Base-by-base conservation (phyloP, 2,888 invertebrate genomes). In the Rhagonycha fulva region DNA sequence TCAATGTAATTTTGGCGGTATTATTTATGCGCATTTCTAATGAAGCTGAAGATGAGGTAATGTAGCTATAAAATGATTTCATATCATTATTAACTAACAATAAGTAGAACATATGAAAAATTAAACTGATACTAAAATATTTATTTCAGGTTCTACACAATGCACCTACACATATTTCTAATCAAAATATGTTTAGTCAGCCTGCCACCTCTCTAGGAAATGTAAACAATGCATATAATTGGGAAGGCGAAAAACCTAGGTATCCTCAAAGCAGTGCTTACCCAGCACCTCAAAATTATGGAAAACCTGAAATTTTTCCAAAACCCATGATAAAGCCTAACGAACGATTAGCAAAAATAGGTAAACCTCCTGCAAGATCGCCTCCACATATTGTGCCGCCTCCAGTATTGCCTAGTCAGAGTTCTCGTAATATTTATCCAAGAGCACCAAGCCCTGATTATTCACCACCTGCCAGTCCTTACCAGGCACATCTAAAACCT, bases 401-500 rank as follows among this genome's bases (percentile, higher is more conserved):
- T 14, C 72, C 72, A 9, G 14, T 12, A 24, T 14, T 47, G 10
- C 60, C 63, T 3, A 5, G 19, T 12, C 19, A 26, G 7, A n/a
- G 24, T 47, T 61, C 66, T 60, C n/a, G 7, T 2, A 47, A 32
- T 12, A 10, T 68, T 68, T 63, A 60, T 63, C 76, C 76, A 11
- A 30, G 69, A 10, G 47, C 70, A 28, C 76, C 76, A 30, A 70
- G 72, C 14, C 76, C 76, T 3, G 76, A 76, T 60, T 76, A 76
- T 69, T 47, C 76, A 11, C 76, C 76, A 12, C 76, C 76, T 26
- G 62, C 14, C 11, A 73, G 67, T 68, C 76, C 74, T 19, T 24
- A 60, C 23, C 62, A 71, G 7, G 14, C 74, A 14, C 62, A 60
- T 24, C 23, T 76, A 14, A 74, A 28, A 60, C 62, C 71, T 28